Base-by-base conservation (phyloP, 2,113 vertebrate species). In the Rostratula benghalensis region DNA sequence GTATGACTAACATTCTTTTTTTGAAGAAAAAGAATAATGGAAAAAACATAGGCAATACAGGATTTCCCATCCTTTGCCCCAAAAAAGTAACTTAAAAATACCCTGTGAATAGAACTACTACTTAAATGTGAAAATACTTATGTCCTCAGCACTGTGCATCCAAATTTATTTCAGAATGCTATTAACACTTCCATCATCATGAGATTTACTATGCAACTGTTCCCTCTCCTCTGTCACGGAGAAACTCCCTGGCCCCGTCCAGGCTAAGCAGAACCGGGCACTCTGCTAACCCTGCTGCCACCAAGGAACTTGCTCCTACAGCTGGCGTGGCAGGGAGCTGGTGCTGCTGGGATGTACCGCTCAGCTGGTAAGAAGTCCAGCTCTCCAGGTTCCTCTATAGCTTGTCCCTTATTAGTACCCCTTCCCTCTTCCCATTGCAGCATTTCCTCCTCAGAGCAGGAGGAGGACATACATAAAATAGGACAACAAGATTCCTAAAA, bases 101-200 rank as follows among this genome's bases (percentile, higher is more conserved):
- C 20, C 30, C 18, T 56, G 18, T 53, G 67, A 82, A 65, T 15
- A 50, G 15, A 76, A 45, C 14, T 61, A 74, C 41, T 75, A 43
- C 39, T 95, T 93, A 86, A 93, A 90, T 31, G 45, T 54, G 39
- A 90, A 89, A 67, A 80, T n/a, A 37, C 13, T 74, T 63, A 45
- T 45, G 33, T 70, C 39, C 64, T 84, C 57, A 57, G 56, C 27
- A 22, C 5, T 24, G 37, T 31, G 27, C 53, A 90, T 68, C 39
- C 67, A 86, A 56, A 50, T 60, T n/a, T 79, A 37, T 64, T 87
- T 84, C 56, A 53, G 80, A 81, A 60, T 31, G 25, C 43, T 70
- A 19, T 21, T 37, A 81, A 56, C 39, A 27, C 43, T 82, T 73
- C 57, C 39, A 33, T 27, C 18, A 35, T 35, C n/a, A 39, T 33